phyloP scores from a whole-genome alignment of 64 coral and sea anemone genomes.

The Montipora cactus region DNA sequence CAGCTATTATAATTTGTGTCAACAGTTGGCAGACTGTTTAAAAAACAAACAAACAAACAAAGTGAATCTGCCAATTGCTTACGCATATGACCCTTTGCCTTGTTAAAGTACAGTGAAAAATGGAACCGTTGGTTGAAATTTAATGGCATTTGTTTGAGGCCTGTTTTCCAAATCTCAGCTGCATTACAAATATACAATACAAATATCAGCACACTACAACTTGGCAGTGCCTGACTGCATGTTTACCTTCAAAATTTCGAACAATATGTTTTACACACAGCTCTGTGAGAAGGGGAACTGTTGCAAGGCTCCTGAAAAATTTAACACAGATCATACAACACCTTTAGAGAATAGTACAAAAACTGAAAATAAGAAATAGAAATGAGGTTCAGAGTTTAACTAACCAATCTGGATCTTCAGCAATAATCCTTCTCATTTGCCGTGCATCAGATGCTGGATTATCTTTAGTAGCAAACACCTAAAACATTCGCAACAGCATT shows the following conservation, averaged over 20 bases:
- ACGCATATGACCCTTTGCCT: no score
- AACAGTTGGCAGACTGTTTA: background rate
- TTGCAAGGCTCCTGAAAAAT: conserved; percentile 91
- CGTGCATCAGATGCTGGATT: conserved; percentile 94
- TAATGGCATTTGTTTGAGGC: no score
- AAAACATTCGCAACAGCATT: background rate
- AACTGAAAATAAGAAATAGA: no score
- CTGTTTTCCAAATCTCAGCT: no score
- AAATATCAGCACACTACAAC: background rate
- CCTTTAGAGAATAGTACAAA: no score
- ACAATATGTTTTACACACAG: conserved; percentile 97
- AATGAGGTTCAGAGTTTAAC: background rate
- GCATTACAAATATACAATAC: background rate
- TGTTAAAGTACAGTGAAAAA: no score
- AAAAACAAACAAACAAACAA: no score
- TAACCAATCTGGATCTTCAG: conserved; percentile 97
- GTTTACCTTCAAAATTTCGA: conserved; percentile 85
- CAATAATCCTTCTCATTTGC: conserved; percentile 98
- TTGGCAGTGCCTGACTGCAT: background rate
- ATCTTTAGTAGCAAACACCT: conserved; percentile 79
- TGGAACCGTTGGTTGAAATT: no score
- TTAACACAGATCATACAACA: background rate
- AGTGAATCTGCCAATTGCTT: no score
- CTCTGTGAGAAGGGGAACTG: conserved; percentile 97
- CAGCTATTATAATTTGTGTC: no score